phyloP scores from a whole-genome alignment of 2,888 invertebrate genomes.

The Drosophila meridiana region DNA sequence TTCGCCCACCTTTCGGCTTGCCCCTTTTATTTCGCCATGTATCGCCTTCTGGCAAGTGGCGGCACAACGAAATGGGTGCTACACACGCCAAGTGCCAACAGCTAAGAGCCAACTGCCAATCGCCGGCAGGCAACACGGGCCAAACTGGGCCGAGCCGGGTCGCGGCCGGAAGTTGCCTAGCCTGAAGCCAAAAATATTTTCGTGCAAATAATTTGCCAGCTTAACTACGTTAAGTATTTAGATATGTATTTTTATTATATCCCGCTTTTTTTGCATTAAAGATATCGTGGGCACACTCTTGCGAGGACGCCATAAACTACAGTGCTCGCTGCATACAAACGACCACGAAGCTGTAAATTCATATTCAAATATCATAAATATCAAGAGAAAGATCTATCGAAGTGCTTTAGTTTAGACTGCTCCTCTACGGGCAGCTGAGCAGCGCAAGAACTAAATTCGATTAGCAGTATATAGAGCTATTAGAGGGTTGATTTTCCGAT shows the following conservation, averaged over 20 bases:
- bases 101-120: constrained; percentile 44
- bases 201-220: constrained; percentile 79
- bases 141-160: constrained; percentile 7
- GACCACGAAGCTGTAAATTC: background rate
- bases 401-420: too few species aligned
- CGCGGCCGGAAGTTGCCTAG: constrained; percentile 62
- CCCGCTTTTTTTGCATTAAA: constrained; percentile 18
- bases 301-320: constrained; percentile 1
- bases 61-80: constrained; percentile 63
- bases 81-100: constrained; percentile 72
- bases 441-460: background rate
- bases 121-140: constrained; percentile 15
- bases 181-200: constrained; percentile 68
- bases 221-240: constrained; percentile 69
- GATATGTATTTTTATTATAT: constrained; percentile 58
- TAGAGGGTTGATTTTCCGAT: constrained; percentile 6
- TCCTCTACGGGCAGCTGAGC: too few species aligned
- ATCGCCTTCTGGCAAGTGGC: constrained; percentile 20
- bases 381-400: background rate
- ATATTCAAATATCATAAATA: background rate
- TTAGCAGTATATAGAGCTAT: constrained; percentile 6
- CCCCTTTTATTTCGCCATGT: constrained; percentile 22
- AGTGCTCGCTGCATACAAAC: constrained; percentile 1
- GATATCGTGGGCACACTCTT: constrained; percentile 14
- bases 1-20: constrained; percentile 20